Base-by-base conservation (phyloP, 2,113 vertebrate species). In the Stigmatopora nigra region DNA sequence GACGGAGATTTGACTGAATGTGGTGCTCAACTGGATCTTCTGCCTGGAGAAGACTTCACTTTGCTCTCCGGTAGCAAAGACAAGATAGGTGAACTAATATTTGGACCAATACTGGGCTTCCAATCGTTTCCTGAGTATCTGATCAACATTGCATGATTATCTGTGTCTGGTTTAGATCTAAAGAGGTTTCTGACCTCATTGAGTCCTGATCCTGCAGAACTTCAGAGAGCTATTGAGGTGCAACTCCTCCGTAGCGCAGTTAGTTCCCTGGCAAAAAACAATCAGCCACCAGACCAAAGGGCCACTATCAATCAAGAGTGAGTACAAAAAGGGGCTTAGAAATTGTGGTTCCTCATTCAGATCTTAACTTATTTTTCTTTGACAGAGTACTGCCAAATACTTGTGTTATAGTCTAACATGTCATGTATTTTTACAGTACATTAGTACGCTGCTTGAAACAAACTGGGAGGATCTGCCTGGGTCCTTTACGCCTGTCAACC, bases 201-300 rank as follows among this genome's bases (percentile, higher is more conserved):
- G 67, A 97, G 95, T 82, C 96, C 95, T 59, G 96, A 98, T 84
- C 95, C 97, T 5, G 90, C 90, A 4, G 97, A 99, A 84, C 93
- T 99, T 80, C 95, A 98, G 82, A 96, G 98, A 82, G 93, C 95
- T 73, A 94, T 98, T 62, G 97, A 99, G 88, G 94, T 98, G 31
- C 97, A 99, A 82, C 90, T 99, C 59, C 84, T 99, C 58, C 92
- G 97, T 86, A 94, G 93, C 20, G 92, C 94, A 2, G 91, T 98
- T 0, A 93, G 92, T 53, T 85, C 95, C 78, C 91, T 93, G 75
- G 89, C 88, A 1, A 91, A 92, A 65, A 78, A 91, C 65, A 89
- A 76, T 67, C 92, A 94, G 11, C 93, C 94, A 25, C 92, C 90
- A 72, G 95, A 98, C 53, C 94, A 94, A 65, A 93, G 83, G 90